Conservation (phyloP, 2,113 vertebrate species). For the Spea bombifrons region DNA sequence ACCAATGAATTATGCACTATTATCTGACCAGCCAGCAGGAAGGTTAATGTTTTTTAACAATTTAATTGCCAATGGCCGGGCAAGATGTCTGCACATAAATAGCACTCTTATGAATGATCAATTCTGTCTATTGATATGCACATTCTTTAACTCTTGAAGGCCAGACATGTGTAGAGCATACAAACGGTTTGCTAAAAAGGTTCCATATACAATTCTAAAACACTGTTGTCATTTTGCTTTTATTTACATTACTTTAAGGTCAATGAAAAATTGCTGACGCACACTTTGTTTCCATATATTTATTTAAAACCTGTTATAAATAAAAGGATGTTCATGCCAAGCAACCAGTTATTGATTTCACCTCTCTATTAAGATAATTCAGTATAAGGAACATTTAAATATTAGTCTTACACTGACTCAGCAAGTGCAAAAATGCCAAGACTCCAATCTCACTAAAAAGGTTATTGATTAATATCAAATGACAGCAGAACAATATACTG, state of each 20-base stretch:
- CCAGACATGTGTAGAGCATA: too few relatives aligned
- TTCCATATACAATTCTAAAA: too few relatives aligned
- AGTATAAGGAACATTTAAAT: slow-evolving; percentile 46
- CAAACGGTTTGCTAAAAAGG: too few relatives aligned
- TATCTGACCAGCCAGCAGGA: background rate
- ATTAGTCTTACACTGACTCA: slow-evolving; percentile 46
- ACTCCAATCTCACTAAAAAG: slow-evolving; percentile 49
- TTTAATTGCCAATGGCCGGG: background rate
- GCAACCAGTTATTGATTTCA: slow-evolving; percentile 36
- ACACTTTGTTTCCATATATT: background rate
- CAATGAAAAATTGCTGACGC: background rate
- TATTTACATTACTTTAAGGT: slow-evolving; percentile 5
- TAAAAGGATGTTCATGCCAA: slow-evolving; percentile 5
- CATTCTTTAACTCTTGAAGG: too few relatives aligned
- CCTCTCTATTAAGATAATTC: slow-evolving; percentile 46
- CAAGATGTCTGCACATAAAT: too few relatives aligned
- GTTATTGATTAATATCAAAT: slow-evolving; percentile 50
- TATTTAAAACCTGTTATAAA: slow-evolving; percentile 11
- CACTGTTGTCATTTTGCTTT: background rate
- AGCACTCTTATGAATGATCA: too few relatives aligned
- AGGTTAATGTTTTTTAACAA: background rate
- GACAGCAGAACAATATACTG: slow-evolving; percentile 43
- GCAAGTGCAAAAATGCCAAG: slow-evolving; percentile 47
- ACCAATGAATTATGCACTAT: background rate
- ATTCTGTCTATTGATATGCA: too few relatives aligned